Percentiles rank a stretch among this genome's conserved stretches.
Conservation (phyloP, 2,797 vertebrate genomes). For the Poeciliopsis infans region DNA sequence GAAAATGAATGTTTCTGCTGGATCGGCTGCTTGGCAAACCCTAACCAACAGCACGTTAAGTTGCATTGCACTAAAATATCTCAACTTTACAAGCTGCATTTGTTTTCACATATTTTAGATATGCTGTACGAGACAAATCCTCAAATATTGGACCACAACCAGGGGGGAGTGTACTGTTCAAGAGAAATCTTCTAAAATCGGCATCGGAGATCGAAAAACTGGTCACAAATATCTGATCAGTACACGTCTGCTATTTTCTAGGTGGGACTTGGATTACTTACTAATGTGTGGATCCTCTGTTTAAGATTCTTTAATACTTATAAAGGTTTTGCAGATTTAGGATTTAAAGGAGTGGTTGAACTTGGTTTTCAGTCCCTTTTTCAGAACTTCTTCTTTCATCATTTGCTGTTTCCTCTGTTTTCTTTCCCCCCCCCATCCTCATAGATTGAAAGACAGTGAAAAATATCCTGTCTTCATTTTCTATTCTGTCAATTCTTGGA, state of each 20-base stretch:
- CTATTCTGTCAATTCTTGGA: constrained; percentile 66
- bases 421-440: constrained; percentile 1
- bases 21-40: background rate
- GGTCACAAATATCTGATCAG: background rate
- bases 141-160: background rate
- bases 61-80: background rate
- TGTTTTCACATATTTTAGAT: background rate
- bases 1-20: background rate
- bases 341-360: constrained; percentile 45
- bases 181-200: background rate
- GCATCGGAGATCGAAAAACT: background rate
- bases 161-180: background rate
- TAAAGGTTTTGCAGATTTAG: constrained; percentile 34
- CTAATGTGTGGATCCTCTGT: constrained; percentile 37
- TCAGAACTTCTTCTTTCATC: constrained; percentile 49
- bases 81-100: background rate
- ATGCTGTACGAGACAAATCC: background rate
- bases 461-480: constrained; percentile 65
- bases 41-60: background rate
- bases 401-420: constrained; percentile 19
- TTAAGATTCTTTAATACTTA: constrained; percentile 32
- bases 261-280: constrained; percentile 45
- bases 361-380: constrained; percentile 47
- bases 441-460: constrained; percentile 64
- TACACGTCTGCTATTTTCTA: constrained; percentile 31